phyloP scores from a whole-genome alignment of 2,888 invertebrate genomes.

The Drosophila mimetica region DNA sequence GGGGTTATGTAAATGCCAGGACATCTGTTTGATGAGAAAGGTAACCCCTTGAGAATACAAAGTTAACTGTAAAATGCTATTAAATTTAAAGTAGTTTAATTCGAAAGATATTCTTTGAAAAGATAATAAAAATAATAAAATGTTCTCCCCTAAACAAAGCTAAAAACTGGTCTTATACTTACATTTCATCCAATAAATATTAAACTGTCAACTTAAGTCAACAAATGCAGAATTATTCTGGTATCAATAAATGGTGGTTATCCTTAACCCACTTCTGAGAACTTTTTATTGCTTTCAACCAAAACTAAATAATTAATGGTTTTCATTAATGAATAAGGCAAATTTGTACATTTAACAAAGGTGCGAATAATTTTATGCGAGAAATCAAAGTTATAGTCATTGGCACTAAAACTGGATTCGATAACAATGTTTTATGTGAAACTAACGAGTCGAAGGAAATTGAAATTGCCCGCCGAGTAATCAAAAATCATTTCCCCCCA shows the following conservation, averaged over 20 bases:
- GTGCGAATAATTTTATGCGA: constrained; percentile 23
- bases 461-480: constrained; percentile 28
- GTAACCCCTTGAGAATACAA: not conserved
- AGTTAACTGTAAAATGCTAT: constrained; percentile 10
- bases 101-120: too few relatives aligned
- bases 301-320: constrained; percentile 14
- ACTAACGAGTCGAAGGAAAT: constrained; percentile 17
- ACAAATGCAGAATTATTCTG: not conserved
- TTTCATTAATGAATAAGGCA: constrained; percentile 11
- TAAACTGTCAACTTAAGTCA: too few relatives aligned
- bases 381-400: not conserved
- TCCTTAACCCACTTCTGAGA: constrained; percentile 30
- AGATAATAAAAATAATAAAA: too few relatives aligned
- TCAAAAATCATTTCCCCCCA: constrained; percentile 17
- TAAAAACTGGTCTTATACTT: not conserved
- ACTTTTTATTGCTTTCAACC: not conserved
- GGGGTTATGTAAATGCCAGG: constrained; percentile 19
- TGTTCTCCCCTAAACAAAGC: too few relatives aligned
- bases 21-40: constrained; percentile 20
- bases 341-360: constrained; percentile 10
- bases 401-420: constrained; percentile 18
- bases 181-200: too few relatives aligned
- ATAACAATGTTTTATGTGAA: constrained; percentile 19
- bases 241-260: constrained; percentile 5
- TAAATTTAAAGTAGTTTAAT: not conserved